Evolutionary conservation across 2,888 invertebrate genomes (phyloP).

Genomic region (Pachydiplax longipennis): DNA sequence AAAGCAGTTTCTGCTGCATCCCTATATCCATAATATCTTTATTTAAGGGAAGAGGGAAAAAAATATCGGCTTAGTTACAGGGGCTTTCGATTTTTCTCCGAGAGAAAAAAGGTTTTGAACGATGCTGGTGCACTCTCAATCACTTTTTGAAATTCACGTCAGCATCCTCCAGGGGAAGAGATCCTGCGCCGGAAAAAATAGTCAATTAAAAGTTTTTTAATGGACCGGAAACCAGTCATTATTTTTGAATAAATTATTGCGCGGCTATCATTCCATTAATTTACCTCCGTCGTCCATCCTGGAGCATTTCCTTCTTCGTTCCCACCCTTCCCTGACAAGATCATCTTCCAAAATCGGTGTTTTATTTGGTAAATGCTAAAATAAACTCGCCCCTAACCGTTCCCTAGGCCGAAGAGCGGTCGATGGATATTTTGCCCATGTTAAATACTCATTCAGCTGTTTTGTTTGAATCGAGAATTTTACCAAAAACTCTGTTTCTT

Average conservation of each 20-base stretch:
- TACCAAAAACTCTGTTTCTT: background rate
- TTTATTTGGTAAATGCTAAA: background rate
- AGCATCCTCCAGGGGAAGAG: background rate
- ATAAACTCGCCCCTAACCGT: background rate
- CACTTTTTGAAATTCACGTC: conserved; percentile 13
- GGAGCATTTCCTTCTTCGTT: background rate
- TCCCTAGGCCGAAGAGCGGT: background rate
- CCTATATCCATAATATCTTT: too few relatives aligned
- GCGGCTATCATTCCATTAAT: background rate
- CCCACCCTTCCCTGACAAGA: background rate
- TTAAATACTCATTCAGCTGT: background rate
- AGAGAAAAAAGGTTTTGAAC: too few relatives aligned
- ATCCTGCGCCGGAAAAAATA: background rate
- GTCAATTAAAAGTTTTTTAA: conserved; percentile 26
- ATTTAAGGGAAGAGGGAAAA: too few relatives aligned
- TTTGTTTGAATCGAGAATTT: too few relatives aligned
- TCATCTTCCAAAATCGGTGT: background rate
- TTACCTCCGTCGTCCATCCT: background rate
- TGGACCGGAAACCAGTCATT: conserved; percentile 6
- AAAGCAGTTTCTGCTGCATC: too few relatives aligned
- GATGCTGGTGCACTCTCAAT: background rate
- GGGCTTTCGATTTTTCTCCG: too few relatives aligned
- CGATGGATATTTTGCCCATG: background rate
- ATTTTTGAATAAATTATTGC: background rate
- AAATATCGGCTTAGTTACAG: too few relatives aligned